Conservation (phyloP, 2,888 invertebrate species). For the Drosophila sordidula region DNA sequence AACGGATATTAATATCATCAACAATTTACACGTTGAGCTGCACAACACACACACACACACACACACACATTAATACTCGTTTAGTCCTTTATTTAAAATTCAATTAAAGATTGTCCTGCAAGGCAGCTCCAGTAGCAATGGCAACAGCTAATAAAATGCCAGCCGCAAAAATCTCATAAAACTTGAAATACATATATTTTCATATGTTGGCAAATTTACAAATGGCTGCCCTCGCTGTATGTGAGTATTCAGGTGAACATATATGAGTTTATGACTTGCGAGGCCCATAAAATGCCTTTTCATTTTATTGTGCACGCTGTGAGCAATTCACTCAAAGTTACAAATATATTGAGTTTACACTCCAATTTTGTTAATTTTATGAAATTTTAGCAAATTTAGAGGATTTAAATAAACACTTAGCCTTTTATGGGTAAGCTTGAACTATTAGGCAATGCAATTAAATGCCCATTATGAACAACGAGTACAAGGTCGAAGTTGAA, state of each 20-base stretch:
- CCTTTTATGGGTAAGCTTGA: not conserved
- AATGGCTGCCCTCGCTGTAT: not conserved
- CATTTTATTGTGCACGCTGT: not conserved
- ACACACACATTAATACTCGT: conserved; percentile 5
- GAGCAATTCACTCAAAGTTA: not conserved
- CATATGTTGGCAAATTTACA: conserved; percentile 47
- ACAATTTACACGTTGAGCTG: conserved; percentile 59
- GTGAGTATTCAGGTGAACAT: conserved; percentile 35
- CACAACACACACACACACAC: conserved; percentile 6
- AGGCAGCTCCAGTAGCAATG: conserved; percentile 1
- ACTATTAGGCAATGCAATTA: not conserved
- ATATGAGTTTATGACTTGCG: conserved; percentile 46
- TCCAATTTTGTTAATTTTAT: not conserved
- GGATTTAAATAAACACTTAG: not conserved
- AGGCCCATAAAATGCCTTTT: conserved; percentile 10
- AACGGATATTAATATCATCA: conserved; percentile 79
- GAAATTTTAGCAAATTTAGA: not conserved
- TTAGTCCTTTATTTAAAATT: conserved; percentile 61
- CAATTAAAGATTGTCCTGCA: conserved; percentile 59
- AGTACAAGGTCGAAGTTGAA: not conserved
- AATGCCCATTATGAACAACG: not conserved
- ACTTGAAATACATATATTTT: conserved; percentile 54
- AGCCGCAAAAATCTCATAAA: conserved; percentile 61
- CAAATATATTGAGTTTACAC: not conserved
- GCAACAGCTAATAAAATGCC: conserved; percentile 30